Evolutionary conservation across 2,888 invertebrate species (phyloP).

Genomic region (Microdon myrmicae): DNA sequence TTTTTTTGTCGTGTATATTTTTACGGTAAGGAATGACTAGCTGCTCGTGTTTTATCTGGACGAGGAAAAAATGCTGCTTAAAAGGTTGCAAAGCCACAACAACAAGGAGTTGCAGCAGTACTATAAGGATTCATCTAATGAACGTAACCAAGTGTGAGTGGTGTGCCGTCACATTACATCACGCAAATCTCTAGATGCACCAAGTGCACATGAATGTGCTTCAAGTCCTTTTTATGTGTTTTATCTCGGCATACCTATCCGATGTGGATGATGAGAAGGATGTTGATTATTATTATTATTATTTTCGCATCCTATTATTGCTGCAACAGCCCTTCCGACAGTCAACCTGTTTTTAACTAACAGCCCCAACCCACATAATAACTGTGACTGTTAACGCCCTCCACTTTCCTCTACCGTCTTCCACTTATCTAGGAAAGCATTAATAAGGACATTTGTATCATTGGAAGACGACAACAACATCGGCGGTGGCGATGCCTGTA

Average conservation of each 20-base stretch:
- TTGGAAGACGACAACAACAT: constrained; percentile 36
- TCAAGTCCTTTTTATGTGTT: constrained; percentile 39
- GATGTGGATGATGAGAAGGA: constrained; percentile 3
- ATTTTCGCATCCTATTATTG: constrained; percentile 53
- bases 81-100: constrained; percentile 16
- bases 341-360: too few species aligned
- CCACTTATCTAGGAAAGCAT: constrained; percentile 40
- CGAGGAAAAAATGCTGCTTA: constrained; percentile 17
- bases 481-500: constrained; percentile 20
- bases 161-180: constrained; percentile 47
- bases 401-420: constrained; percentile 3
- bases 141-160: constrained; percentile 51
- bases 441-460: constrained; percentile 52
- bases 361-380: not conserved
- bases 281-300: constrained; percentile 45
- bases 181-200: constrained; percentile 51
- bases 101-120: not conserved
- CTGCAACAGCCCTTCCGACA: too few species aligned
- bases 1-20: constrained; percentile 31
- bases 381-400: not conserved
- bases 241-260: constrained; percentile 11
- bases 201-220: constrained; percentile 52
- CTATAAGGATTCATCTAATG: constrained; percentile 35
- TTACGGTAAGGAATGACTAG: constrained; percentile 3
- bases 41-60: too few species aligned